Conservation (phyloP, 2,113 vertebrate genomes). For the Phainopepla nitens region DNA sequence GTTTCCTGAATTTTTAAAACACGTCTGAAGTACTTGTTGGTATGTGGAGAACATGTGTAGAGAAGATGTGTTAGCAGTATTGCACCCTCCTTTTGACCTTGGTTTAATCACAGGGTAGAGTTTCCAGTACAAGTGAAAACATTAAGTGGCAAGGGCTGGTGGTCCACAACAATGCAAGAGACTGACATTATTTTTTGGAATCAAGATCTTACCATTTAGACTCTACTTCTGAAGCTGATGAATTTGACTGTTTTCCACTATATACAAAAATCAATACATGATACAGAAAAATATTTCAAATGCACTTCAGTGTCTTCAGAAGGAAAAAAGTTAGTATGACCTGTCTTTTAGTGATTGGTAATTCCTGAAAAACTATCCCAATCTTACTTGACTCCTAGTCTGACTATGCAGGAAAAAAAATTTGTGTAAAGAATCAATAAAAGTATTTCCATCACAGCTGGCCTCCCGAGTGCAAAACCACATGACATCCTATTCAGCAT, state of each 20-base stretch:
- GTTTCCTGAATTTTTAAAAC: background rate
- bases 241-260: background rate
- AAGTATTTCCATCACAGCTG: background rate
- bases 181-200: too few relatives aligned
- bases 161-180: background rate
- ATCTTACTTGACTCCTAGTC: background rate
- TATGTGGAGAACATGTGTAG: too few relatives aligned
- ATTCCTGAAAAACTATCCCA: background rate
- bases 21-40: background rate
- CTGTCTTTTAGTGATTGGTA: constrained; percentile 14
- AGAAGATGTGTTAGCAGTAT: background rate
- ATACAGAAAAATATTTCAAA: constrained; percentile 52
- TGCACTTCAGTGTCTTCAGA: constrained; percentile 11
- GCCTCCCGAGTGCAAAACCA: background rate
- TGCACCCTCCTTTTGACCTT: background rate
- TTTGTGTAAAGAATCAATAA: background rate
- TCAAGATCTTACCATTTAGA: background rate
- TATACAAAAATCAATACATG: constrained; percentile 32
- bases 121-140: background rate
- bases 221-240: background rate
- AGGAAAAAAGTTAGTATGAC: constrained; percentile 28
- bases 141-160: background rate
- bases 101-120: background rate
- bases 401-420: background rate
- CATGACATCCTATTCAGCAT: background rate